These are phyloP conservation scores for Heterodera schachtii DNA, from an alignment of 1,140 invertebrate species.

Conservation along the genomic window DNA sequence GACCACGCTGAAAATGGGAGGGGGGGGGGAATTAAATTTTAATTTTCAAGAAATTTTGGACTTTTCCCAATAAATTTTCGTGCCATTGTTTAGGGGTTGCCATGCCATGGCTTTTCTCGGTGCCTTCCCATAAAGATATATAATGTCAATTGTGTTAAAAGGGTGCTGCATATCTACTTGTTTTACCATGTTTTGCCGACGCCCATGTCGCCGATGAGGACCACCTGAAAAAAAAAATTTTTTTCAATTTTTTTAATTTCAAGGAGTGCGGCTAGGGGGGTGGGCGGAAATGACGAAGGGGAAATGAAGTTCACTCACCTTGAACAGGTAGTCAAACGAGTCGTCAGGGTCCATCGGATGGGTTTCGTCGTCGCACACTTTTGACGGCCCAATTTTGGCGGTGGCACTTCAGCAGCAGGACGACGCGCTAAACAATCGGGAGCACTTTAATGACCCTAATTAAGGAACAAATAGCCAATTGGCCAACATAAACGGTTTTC, in stretches of 20 bases:
- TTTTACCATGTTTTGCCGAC: conserved; percentile 80
- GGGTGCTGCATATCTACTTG: not conserved
- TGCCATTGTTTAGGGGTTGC: too few relatives aligned
- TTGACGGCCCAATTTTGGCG: not conserved
- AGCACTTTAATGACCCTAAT: too few relatives aligned
- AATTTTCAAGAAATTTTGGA: not conserved
- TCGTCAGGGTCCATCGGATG: conserved; percentile 57
- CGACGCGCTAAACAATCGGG: too few relatives aligned
- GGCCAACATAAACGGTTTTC: too few relatives aligned
- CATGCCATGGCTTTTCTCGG: too few relatives aligned
- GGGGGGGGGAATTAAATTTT: not conserved
- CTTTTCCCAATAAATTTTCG: too few relatives aligned
- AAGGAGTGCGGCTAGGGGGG: conserved; percentile 57
- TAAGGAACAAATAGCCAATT: too few relatives aligned
- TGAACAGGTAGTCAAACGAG: conserved; percentile 72
- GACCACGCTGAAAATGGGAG: conserved; percentile 69
- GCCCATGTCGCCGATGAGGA: conserved; percentile 80
- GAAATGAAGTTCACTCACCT: conserved; percentile 70
- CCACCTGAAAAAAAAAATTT: conserved; percentile 77
- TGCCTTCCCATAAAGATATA: too few relatives aligned
- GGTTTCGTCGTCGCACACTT: not conserved
- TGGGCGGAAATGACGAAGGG: too few relatives aligned
- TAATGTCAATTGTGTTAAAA: too few relatives aligned
- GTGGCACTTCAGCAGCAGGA: too few relatives aligned
- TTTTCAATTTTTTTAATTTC: conserved; percentile 73